These are phyloP conservation scores for Pygoscelis adeliae DNA, from an alignment of 2,113 vertebrate genomes.

Conservation along the genomic window DNA sequence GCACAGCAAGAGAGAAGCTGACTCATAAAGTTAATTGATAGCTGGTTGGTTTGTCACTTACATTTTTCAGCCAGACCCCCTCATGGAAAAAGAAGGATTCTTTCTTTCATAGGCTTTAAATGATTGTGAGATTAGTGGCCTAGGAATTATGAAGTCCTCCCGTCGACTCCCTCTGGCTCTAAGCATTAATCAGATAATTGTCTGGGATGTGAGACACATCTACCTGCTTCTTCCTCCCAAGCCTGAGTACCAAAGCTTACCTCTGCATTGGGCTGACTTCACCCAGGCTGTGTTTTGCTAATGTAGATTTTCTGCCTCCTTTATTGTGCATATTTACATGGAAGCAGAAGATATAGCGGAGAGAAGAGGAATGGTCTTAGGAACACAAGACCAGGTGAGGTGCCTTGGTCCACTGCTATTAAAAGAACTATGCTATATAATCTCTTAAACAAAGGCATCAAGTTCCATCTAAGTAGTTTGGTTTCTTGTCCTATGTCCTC, in stretches of 20 bases:
- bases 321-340: not conserved
- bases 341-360: not conserved
- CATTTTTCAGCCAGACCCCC: conserved; percentile 8
- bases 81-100: not conserved
- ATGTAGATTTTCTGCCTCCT: not conserved
- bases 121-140: not conserved
- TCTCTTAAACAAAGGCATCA: not conserved
- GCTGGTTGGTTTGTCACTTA: not conserved
- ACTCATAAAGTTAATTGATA: conserved; percentile 5
- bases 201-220: not conserved
- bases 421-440: not conserved
- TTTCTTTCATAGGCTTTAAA: not conserved
- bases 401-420: not conserved
- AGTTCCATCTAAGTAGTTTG: not conserved
- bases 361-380: not conserved
- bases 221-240: not conserved
- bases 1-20: conserved; percentile 5
- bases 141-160: conserved; percentile 24
- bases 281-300: not conserved
- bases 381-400: not conserved
- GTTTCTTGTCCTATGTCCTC: not conserved
- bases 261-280: not conserved
- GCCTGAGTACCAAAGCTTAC: not conserved
- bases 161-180: not conserved
- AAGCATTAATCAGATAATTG: conserved; percentile 8